Evolutionary conservation across 2,888 invertebrate genomes (phyloP).

Genomic region (Caenorhabditis sinica): DNA sequence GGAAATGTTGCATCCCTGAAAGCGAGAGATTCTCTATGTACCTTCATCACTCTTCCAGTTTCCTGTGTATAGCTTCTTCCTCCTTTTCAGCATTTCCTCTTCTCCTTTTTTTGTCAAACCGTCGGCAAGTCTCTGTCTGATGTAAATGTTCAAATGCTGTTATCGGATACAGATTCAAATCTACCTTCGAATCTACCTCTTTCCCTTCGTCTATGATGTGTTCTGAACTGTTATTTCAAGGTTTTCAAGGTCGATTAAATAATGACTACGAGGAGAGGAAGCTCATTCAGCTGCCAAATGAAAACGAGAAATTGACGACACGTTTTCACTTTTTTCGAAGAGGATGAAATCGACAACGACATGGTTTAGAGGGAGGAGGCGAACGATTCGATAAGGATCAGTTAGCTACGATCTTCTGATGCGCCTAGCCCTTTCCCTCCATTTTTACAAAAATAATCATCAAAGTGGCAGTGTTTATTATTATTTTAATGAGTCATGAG

Average conservation of each 20-base stretch:
- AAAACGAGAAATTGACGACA: slow-evolving; percentile 28
- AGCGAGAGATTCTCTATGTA: slow-evolving; percentile 30
- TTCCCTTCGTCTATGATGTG: slow-evolving; percentile 13
- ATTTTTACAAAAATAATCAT: slow-evolving; percentile 27
- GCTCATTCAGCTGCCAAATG: slow-evolving; percentile 18
- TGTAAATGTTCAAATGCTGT: slow-evolving; percentile 27
- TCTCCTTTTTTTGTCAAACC: slow-evolving; percentile 9
- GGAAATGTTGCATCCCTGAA: slow-evolving; percentile 4
- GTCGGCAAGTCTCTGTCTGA: no score
- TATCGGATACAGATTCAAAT: slow-evolving; percentile 43
- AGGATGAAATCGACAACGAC: slow-evolving; percentile 31
- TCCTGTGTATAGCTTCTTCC: slow-evolving; percentile 19
- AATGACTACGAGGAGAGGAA: not conserved
- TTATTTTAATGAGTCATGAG: slow-evolving; percentile 22
- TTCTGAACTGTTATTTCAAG: slow-evolving; percentile 49
- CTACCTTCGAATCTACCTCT: slow-evolving; percentile 1
- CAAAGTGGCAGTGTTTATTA: slow-evolving; percentile 28
- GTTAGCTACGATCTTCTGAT: slow-evolving; percentile 48
- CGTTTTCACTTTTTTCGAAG: slow-evolving; percentile 47
- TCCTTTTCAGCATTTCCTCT: slow-evolving; percentile 18
- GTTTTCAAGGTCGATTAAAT: slow-evolving; percentile 21
- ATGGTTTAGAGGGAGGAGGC: slow-evolving; percentile 34
- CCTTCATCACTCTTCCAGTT: slow-evolving; percentile 19
- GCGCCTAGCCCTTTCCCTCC: slow-evolving; percentile 12
- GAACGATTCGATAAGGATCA: slow-evolving; percentile 40